Evolutionary conservation across 2,113 vertebrate genomes (phyloP).

Genomic region (Pygoscelis adeliae): DNA sequence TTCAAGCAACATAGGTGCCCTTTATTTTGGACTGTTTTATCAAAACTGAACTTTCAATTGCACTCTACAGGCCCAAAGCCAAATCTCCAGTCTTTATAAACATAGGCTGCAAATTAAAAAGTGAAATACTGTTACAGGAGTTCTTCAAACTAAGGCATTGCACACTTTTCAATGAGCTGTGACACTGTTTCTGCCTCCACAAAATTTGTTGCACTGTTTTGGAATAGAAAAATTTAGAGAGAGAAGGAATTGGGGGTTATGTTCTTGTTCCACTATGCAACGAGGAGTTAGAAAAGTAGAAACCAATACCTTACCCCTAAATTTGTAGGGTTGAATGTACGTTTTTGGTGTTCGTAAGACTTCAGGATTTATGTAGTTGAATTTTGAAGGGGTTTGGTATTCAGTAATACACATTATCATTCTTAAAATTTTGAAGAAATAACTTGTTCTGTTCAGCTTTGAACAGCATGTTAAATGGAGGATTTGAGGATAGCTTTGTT

Average conservation of each 20-base stretch:
- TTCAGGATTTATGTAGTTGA: background rate
- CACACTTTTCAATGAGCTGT: background rate
- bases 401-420: background rate
- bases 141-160: background rate
- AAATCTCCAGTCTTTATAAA: background rate
- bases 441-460: background rate
- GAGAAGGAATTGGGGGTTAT: background rate
- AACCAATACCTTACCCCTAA: background rate
- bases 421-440: background rate
- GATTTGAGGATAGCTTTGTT: background rate
- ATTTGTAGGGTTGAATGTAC: background rate
- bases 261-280: background rate
- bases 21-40: conserved; percentile 10
- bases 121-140: background rate
- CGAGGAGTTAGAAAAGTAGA: background rate
- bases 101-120: background rate
- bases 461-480: background rate
- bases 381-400: background rate
- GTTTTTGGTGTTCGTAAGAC: background rate
- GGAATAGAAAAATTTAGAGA: background rate
- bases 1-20: background rate
- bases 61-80: background rate
- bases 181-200: background rate
- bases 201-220: background rate
- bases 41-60: background rate